These are phyloP conservation scores for Lottia scabra DNA, from an alignment of 2,888 invertebrate genomes.

Conservation along the genomic window DNA sequence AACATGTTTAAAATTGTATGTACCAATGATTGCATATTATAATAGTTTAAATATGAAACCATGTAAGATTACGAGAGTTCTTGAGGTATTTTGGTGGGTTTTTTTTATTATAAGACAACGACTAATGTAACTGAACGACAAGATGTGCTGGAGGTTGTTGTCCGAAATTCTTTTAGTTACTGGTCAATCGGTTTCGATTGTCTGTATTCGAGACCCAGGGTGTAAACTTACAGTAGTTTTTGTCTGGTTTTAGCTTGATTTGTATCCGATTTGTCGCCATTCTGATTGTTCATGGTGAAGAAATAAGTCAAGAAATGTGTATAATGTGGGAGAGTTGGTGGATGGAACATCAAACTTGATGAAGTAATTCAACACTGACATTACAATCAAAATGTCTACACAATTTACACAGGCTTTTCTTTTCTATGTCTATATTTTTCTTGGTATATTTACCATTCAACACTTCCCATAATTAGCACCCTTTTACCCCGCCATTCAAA, in stretches of 20 bases:
- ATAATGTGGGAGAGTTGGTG: neutral
- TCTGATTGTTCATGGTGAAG: neutral
- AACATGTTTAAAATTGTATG: too few species aligned
- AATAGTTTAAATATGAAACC: too few species aligned
- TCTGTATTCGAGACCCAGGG: too few species aligned
- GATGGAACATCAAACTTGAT: neutral
- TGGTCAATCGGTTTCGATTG: too few species aligned
- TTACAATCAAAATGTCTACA: neutral
- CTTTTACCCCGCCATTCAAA: neutral
- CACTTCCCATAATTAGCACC: conserved; percentile 2
- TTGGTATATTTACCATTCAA: neutral
- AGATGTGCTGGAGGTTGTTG: too few species aligned
- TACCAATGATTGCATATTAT: too few species aligned
- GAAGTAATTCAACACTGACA: conserved; percentile 4
- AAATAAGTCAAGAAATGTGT: neutral
- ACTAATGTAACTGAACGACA: too few species aligned
- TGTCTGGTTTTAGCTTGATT: neutral
- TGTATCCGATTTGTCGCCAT: neutral
- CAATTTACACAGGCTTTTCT: neutral
- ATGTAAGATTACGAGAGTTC: too few species aligned
- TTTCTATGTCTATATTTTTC: conserved; percentile 1
- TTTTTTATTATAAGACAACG: too few species aligned
- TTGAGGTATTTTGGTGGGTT: too few species aligned
- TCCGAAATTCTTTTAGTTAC: too few species aligned
- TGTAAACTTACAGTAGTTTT: too few species aligned